These are phyloP conservation scores for Acleris cristana DNA, from an alignment of 2,888 invertebrate species.

Conservation along the genomic window DNA sequence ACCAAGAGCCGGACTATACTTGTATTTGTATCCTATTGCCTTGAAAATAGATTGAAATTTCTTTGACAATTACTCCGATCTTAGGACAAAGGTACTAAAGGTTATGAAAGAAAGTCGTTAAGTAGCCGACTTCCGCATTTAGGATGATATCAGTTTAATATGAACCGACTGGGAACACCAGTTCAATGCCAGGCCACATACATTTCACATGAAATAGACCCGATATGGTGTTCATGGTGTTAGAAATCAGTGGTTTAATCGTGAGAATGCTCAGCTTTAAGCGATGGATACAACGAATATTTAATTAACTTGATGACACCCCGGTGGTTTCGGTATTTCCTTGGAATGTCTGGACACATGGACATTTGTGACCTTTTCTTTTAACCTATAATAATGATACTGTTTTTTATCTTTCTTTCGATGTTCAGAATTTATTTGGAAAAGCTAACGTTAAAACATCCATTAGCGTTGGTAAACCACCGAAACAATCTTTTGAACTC, in stretches of 20 bases:
- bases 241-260: neutral
- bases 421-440: no score
- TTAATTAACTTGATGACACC: slow-evolving; percentile 11
- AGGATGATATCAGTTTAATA: slow-evolving; percentile 1
- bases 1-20: neutral
- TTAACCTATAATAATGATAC: neutral
- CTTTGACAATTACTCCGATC: neutral
- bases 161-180: neutral
- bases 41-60: neutral
- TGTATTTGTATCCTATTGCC: neutral
- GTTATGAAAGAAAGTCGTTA: slow-evolving; percentile 8
- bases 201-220: no score
- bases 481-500: no score
- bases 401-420: no score
- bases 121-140: slow-evolving; percentile 16
- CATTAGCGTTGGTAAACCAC: no score
- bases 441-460: no score
- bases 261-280: slow-evolving; percentile 8
- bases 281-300: neutral
- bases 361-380: neutral
- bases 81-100: neutral
- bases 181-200: no score
- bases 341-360: neutral
- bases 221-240: neutral
- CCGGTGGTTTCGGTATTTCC: slow-evolving; percentile 3